A percentile compares a stretch with the other conserved stretches of the same genome.
Conservation (phyloP, 2,888 invertebrate genomes). For the Myopa testacea region DNA sequence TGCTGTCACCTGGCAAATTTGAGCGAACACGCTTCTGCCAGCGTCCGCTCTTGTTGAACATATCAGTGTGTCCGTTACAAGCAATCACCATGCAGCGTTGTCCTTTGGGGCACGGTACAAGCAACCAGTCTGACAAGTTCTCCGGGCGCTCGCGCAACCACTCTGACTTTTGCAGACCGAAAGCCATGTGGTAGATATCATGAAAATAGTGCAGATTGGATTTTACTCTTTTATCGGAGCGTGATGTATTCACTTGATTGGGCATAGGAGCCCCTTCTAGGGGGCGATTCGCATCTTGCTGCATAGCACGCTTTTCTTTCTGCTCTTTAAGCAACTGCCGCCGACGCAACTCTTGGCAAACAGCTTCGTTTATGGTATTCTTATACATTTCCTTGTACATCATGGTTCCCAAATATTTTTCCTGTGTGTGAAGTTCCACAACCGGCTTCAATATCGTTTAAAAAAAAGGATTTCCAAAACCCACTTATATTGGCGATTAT, state of each 20-base stretch:
- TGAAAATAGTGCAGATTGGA: slow-evolving; percentile 40
- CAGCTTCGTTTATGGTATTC: slow-evolving; percentile 45
- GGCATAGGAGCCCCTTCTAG: slow-evolving; percentile 24
- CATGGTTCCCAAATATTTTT: slow-evolving; percentile 11
- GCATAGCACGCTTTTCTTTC: slow-evolving; percentile 57
- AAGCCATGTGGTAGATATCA: slow-evolving; percentile 47
- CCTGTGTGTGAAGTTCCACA: too few species aligned
- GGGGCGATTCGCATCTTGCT: slow-evolving; percentile 56
- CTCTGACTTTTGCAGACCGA: slow-evolving; percentile 88
- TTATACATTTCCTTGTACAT: slow-evolving; percentile 54
- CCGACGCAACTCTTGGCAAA: slow-evolving; percentile 59
- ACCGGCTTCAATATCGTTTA: too few species aligned
- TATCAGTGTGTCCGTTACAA: slow-evolving; percentile 75
- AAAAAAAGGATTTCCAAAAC: too few species aligned
- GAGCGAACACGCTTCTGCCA: slow-evolving; percentile 70
- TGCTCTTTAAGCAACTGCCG: slow-evolving; percentile 57
- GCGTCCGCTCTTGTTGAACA: slow-evolving; percentile 76
- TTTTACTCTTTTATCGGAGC: slow-evolving; percentile 24
- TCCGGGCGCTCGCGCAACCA: slow-evolving; percentile 91
- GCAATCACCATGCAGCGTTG: slow-evolving; percentile 85
- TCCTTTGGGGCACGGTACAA: slow-evolving; percentile 87
- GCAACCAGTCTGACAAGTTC: slow-evolving; percentile 80
- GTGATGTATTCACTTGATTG: slow-evolving; percentile 3
- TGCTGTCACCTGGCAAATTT: slow-evolving; percentile 58
- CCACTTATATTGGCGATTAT: too few species aligned